Evolutionary conservation across 2,113 vertebrate species (phyloP).

Genomic region (Paraplagusia blochii): DNA sequence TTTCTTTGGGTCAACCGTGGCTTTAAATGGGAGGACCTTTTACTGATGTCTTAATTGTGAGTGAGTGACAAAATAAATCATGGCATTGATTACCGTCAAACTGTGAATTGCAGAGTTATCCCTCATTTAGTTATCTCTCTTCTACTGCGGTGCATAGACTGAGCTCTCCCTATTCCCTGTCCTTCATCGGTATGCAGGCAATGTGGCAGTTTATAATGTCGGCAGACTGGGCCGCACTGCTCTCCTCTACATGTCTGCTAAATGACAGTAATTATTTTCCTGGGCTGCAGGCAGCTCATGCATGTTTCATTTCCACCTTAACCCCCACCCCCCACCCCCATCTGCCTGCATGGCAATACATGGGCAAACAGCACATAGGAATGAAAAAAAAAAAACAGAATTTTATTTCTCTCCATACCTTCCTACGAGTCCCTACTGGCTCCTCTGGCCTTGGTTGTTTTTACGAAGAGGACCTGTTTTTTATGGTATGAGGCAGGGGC

Average conservation of each 20-base stretch:
- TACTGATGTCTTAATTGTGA: constrained; percentile 22
- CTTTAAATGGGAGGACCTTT: neutral
- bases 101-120: constrained; percentile 26
- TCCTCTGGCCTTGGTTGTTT: constrained; percentile 41
- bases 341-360: constrained; percentile 66
- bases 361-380: constrained; percentile 42
- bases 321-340: constrained; percentile 73
- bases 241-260: constrained; percentile 75
- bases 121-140: constrained; percentile 32
- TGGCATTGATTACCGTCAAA: constrained; percentile 44
- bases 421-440: constrained; percentile 58
- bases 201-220: constrained; percentile 52
- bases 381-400: constrained; percentile 32
- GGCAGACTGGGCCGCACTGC: constrained; percentile 55
- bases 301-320: constrained; percentile 79
- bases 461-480: constrained; percentile 46
- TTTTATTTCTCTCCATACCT: constrained; percentile 61
- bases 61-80: constrained; percentile 45
- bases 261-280: constrained; percentile 99
- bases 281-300: constrained; percentile 99
- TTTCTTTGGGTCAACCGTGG: no score
- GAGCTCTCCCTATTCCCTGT: constrained; percentile 45
- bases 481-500: constrained; percentile 56
- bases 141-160: constrained; percentile 31
- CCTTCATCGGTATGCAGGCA: constrained; percentile 69